Evolutionary conservation across 2,888 invertebrate species (phyloP), one percentile per base, ranked within the genome.

Genomic region (Ectemnius cavifrons): DNA sequence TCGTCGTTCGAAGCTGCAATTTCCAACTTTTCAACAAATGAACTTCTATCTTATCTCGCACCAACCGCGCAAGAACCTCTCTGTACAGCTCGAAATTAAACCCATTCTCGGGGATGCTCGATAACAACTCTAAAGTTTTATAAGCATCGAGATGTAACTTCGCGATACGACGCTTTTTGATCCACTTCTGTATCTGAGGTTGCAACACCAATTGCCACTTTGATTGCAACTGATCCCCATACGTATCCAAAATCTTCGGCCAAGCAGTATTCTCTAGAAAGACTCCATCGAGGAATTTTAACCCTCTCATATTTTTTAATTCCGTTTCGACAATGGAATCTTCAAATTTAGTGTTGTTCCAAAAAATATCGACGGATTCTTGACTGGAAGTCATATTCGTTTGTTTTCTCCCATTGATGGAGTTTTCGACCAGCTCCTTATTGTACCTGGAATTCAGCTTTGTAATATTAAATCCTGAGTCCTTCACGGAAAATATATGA

Each of bases 231-330:
- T 83, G 81, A 56, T 79, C 67, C 2, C 83, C 80, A 13, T 75
- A 56, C 4, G 23, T 20, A 28, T 86, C 85, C 20, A 86, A 75
- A 11, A 79, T 49, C 45, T 64, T 85, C 4, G 5, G 63, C 85
- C 85, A 86, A 46, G 27, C 5, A 11, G 78, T 68, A n/a, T 63
- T 75, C 2, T 0, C n/a, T 4, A 45, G 67, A 27, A 84, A 84
- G 13, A 66, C 66, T 6, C 79, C 84, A 8, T 84, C 83, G 0
- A 74, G 11, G 63, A 84, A 85, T 61, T 80, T 85, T 16, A 85
- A 47, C 45, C 13, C 27, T 1, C 46, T 68, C 5, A 83, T 20
- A 20, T 78, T 81, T 0, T 20, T 45, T 2, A 81, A 16, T 46
- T 83, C 80, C 0, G 45, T 14, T 4, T 68, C 58, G 2, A 74